Conservation (phyloP, 1,140 invertebrate species). For the Halotydeus destructor region DNA sequence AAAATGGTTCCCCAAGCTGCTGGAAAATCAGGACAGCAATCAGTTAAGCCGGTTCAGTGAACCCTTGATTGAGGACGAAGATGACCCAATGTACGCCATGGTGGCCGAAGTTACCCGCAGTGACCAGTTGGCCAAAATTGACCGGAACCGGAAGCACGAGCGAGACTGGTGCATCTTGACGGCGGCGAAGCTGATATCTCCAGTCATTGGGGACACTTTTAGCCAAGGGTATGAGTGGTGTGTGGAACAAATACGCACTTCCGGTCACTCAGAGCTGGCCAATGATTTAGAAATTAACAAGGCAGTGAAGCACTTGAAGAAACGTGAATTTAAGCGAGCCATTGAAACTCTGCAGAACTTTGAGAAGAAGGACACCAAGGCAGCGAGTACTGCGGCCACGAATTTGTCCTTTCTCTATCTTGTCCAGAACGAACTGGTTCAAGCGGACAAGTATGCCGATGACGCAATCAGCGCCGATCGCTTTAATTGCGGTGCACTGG, state of each 20-base stretch:
- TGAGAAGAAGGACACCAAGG: constrained; percentile 57
- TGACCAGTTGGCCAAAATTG: constrained; percentile 6
- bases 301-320: constrained; percentile 65
- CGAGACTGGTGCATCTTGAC: constrained; percentile 67
- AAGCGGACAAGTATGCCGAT: constrained; percentile 57
- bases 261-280: constrained; percentile 50
- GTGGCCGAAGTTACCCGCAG: constrained; percentile 43
- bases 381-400: constrained; percentile 59
- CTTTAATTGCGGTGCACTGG: constrained; percentile 59
- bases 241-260: constrained; percentile 51
- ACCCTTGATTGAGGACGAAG: constrained; percentile 25
- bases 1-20: constrained; percentile 63
- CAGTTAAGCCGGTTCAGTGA: constrained; percentile 34
- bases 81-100: constrained; percentile 44
- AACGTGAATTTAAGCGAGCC: constrained; percentile 50
- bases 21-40: constrained; percentile 61
- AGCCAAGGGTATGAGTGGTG: constrained; percentile 41
- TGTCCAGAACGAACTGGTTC: constrained; percentile 58
- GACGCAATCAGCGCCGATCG: constrained; percentile 49
- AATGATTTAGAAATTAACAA: constrained; percentile 83
- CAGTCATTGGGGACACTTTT: constrained; percentile 39
- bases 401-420: constrained; percentile 74
- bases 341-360: constrained; percentile 72
- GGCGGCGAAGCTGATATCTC: constrained; percentile 76
- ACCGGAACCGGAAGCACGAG: constrained; percentile 33